Evolutionary conservation across 2,888 invertebrate species (phyloP), one percentile per base, ranked within the genome.

Genomic region (Plagodis dolabraria): DNA sequence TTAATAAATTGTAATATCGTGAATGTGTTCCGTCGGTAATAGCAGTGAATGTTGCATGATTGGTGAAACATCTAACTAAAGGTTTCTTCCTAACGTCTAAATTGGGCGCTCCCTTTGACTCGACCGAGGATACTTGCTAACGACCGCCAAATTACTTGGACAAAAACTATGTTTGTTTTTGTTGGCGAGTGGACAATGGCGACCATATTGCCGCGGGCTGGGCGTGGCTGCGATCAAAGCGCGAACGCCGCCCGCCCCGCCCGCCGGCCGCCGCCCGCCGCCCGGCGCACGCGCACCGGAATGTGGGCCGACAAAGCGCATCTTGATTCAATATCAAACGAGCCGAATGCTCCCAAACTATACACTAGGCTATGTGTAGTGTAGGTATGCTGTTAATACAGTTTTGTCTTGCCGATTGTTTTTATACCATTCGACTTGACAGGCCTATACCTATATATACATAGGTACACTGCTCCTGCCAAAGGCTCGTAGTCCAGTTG

Each of bases 231-330:
- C 11, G 59, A 52, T 60, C 56, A 57, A 54, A 57, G 59, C 43
- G 35, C 54, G 44, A 22, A 1, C 12, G 10, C 42, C 12, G 4
- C 43, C 43, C 43, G 43, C 43, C 43, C 51, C 44, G 47, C 53
- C 34, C 33, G 50, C 35, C 44, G 9, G 2, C 40, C 9, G 9
- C 46, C 58, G 43, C 40, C 60, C 48, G 10, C 51, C 44, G 34
- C 50, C 47, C 53, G 49, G 63, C 63, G 67, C 61, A 52, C 65
- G 59, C 65, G 60, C 67, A 33, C 5, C 8, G 63, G 65, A 57
- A 62, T 63, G 61, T 33, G 45, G 56, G 64, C 67, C 65, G 68
- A 68, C 68, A 62, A 68, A 68, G 67, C 60, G 53, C 53, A 59
- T 53, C 63, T 53, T 53, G 56, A 57, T 55, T 54, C 64, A 52